phyloP scores from a whole-genome alignment of 64 coral and sea anemone species.

The Pocillopora damicornis region DNA sequence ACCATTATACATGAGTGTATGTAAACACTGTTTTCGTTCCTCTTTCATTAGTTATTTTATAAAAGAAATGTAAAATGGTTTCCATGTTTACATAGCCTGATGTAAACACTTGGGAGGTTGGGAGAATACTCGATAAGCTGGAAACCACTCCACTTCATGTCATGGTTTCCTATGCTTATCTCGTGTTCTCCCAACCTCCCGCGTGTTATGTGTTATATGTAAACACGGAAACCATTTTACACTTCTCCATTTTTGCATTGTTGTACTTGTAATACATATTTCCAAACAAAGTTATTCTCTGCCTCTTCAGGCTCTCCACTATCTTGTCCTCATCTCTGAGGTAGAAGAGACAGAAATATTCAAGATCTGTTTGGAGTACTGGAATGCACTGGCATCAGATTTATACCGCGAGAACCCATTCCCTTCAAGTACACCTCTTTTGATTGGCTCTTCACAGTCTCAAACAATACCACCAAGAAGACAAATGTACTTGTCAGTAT shows the following conservation, averaged over 20 bases:
- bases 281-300: background rate
- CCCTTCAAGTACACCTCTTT: constrained; percentile 83
- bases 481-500: constrained; percentile 86
- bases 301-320: constrained; percentile 82
- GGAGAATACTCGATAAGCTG: too few relatives aligned
- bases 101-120: too few relatives aligned
- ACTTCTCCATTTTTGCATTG: background rate
- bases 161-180: too few relatives aligned
- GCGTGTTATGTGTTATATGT: too few relatives aligned
- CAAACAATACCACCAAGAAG: constrained; percentile 87
- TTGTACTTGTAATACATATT: background rate
- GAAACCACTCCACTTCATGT: too few relatives aligned
- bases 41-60: too few relatives aligned
- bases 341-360: constrained; percentile 99
- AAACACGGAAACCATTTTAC: too few relatives aligned
- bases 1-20: too few relatives aligned
- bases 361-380: constrained; percentile 98
- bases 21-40: background rate
- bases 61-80: too few relatives aligned
- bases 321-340: constrained; percentile 96
- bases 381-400: constrained; percentile 91
- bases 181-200: too few relatives aligned
- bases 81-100: too few relatives aligned
- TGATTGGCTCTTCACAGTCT: constrained; percentile 79
- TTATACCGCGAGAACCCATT: constrained; percentile 96